A percentile compares a stretch with the other conserved stretches of the same genome.
Conservation (phyloP, 2,113 vertebrate genomes). For the Tympanuchus pallidicinctus region DNA sequence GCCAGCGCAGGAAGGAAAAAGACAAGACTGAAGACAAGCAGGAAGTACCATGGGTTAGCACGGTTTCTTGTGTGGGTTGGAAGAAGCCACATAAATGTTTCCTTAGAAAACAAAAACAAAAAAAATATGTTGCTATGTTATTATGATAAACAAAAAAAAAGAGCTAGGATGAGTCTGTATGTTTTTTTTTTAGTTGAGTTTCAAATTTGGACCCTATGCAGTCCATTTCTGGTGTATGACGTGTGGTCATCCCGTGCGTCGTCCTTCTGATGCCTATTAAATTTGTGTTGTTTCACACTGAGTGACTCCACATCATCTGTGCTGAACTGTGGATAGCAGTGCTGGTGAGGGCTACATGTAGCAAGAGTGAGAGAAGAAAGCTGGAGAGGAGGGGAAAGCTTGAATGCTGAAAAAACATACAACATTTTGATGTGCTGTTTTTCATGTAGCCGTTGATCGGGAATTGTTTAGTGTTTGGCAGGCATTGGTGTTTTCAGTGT, state of each 20-base stretch:
- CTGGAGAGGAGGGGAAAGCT: background rate
- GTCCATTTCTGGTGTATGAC: background rate
- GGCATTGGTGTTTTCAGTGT: conserved; percentile 56
- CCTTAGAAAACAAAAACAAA: background rate
- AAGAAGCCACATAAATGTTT: background rate
- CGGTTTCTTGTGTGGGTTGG: background rate
- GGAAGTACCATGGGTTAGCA: background rate
- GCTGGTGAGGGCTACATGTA: background rate
- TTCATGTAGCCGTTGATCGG: conserved; percentile 48
- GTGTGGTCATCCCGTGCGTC: background rate
- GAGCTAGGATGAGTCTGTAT: background rate
- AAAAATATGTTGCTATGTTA: background rate
- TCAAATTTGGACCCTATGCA: background rate
- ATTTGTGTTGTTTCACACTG: background rate
- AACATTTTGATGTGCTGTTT: conserved; percentile 21
- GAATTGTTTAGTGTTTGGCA: conserved; percentile 70
- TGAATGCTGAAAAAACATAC: background rate
- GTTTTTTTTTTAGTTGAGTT: background rate
- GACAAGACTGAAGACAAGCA: background rate
- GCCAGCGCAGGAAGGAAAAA: background rate
- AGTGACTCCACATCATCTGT: background rate
- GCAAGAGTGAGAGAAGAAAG: background rate
- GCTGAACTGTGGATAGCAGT: background rate
- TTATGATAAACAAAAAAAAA: background rate
- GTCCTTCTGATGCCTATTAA: background rate